Evolutionary conservation across 2,888 invertebrate genomes (phyloP).

Genomic region (Synergus itoensis): DNA sequence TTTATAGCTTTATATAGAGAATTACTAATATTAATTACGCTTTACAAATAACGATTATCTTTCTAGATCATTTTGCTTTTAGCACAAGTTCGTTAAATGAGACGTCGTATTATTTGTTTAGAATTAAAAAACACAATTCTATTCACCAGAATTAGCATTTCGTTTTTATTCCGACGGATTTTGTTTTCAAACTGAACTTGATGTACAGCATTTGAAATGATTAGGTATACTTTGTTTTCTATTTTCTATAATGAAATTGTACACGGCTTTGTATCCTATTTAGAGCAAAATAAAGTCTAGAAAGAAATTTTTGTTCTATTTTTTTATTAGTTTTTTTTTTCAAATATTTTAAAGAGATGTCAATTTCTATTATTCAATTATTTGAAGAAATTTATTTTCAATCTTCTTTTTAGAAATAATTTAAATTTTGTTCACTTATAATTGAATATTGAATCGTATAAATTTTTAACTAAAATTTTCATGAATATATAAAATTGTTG

Average conservation of each 20-base stretch:
- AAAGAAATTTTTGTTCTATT: slow-evolving; percentile 67
- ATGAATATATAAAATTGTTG: not conserved
- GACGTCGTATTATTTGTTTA: not conserved
- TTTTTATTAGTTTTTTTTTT: slow-evolving; percentile 25
- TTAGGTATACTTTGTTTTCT: not conserved
- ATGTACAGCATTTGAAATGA: not conserved
- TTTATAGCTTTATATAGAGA: slow-evolving; percentile 73
- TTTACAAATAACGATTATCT: slow-evolving; percentile 69
- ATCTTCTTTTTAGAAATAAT: not conserved
- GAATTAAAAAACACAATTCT: not conserved
- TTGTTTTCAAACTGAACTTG: not conserved
- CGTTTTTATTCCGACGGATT: not conserved
- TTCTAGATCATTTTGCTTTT: slow-evolving; percentile 74
- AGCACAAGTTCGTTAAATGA: slow-evolving; percentile 47
- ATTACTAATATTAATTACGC: slow-evolving; percentile 71
- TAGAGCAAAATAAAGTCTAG: slow-evolving; percentile 78
- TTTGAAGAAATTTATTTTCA: not conserved
- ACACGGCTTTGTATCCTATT: slow-evolving; percentile 76
- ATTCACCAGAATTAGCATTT: not conserved
- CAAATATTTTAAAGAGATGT: not conserved
- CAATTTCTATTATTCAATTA: not conserved
- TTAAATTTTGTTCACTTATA: not conserved
- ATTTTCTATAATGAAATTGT: slow-evolving; percentile 61
- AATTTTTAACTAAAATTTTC: not conserved
- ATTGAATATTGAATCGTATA: too few species aligned